Conservation (phyloP, 2,888 invertebrate species). For the Zonitis immaculata region DNA sequence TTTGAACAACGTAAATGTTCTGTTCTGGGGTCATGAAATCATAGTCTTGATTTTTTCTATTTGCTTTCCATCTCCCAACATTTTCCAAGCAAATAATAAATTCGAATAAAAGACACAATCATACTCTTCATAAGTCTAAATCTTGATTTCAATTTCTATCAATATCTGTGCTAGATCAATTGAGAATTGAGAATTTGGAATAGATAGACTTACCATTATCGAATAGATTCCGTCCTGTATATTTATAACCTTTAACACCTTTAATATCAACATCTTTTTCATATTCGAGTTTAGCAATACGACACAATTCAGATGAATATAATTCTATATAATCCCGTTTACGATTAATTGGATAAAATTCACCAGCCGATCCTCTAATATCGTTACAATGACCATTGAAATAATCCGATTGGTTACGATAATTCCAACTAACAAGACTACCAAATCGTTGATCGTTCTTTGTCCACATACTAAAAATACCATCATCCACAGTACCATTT, state of each 20-base stretch:
- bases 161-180: too few species aligned
- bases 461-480: constrained; percentile 68
- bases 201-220: constrained; percentile 65
- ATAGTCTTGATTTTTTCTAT: too few species aligned
- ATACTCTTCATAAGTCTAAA: not conserved
- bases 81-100: too few species aligned
- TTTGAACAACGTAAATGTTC: too few species aligned
- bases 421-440: constrained; percentile 67
- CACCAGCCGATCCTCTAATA: constrained; percentile 72
- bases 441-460: constrained; percentile 65
- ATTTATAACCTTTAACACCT: constrained; percentile 64
- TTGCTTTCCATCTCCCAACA: too few species aligned
- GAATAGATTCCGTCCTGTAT: constrained; percentile 59
- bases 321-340: constrained; percentile 56
- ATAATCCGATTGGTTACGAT: constrained; percentile 54
- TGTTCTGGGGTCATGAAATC: too few species aligned
- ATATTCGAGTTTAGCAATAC: constrained; percentile 60
- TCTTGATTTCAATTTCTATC: not conserved
- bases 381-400: constrained; percentile 57
- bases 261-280: constrained; percentile 54
- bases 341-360: constrained; percentile 70
- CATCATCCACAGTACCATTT: constrained; percentile 70
- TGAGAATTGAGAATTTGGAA: too few species aligned
- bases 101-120: too few species aligned
- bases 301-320: constrained; percentile 72